A percentile compares a stretch with the other conserved stretches of the same genome.
Conservation (phyloP, 2,797 vertebrate genomes). For the Cryptoprocta ferox region DNA sequence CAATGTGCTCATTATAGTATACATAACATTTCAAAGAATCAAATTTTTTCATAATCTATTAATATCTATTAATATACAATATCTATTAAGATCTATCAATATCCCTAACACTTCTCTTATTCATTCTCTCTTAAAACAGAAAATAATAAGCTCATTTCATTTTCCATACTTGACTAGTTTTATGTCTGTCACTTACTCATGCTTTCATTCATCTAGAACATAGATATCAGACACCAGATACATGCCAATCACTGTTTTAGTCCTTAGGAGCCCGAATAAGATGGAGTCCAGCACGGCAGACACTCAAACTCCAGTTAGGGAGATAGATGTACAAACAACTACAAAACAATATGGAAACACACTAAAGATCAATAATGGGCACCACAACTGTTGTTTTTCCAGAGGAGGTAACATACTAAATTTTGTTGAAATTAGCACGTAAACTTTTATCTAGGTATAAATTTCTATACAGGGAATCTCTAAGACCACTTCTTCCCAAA, state of each 20-base stretch:
- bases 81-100: background rate
- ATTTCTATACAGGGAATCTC: background rate
- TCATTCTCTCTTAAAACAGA: background rate
- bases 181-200: background rate
- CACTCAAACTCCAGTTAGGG: background rate
- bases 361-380: background rate
- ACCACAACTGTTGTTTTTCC: background rate
- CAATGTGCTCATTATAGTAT: background rate
- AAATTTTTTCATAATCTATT: background rate
- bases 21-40: background rate
- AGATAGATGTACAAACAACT: background rate
- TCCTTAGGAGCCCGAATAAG: background rate
- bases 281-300: background rate
- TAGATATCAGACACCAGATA: background rate
- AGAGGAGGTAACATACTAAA: background rate
- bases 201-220: background rate
- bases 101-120: slow-evolving; percentile 9
- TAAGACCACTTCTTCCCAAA: background rate
- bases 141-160: background rate
- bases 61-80: background rate
- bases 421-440: background rate
- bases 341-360: background rate
- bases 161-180: slow-evolving; percentile 6
- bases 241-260: background rate
- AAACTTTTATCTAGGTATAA: background rate